Evolutionary conservation across 2,888 invertebrate species (phyloP).

Genomic region (Drosophila helvetica): DNA sequence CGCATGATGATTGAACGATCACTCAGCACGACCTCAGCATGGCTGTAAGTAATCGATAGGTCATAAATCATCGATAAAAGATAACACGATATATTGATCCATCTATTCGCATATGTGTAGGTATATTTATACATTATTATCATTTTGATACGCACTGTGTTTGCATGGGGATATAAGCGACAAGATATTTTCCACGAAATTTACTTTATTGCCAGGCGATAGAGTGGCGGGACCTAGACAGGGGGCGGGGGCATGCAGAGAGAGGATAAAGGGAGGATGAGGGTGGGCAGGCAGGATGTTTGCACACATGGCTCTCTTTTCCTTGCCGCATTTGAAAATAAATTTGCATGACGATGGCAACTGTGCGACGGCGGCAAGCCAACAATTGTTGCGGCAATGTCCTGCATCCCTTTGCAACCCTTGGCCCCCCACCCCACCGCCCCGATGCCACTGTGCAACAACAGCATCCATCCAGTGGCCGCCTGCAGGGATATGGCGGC

Average conservation of each 20-base stretch:
- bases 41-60: background rate
- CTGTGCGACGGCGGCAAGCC: slow-evolving; percentile 59
- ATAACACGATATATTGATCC: background rate
- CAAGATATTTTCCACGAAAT: slow-evolving; percentile 64
- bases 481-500: slow-evolving; percentile 43
- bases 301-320: slow-evolving; percentile 52
- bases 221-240: background rate
- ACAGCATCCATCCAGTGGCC: slow-evolving; percentile 32
- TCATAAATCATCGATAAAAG: background rate
- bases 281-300: slow-evolving; percentile 21
- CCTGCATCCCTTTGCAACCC: slow-evolving; percentile 30
- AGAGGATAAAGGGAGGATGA: background rate
- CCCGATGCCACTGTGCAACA: background rate
- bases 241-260: background rate
- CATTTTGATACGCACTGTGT: background rate
- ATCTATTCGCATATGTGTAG: background rate
- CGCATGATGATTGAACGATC: background rate
- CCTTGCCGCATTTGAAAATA: slow-evolving; percentile 70
- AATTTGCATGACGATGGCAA: slow-evolving; percentile 66
- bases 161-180: slow-evolving; percentile 1
- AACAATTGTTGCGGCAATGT: slow-evolving; percentile 78
- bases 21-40: background rate
- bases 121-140: background rate
- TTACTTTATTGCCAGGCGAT: slow-evolving; percentile 62
- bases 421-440: background rate